Base-by-base conservation (phyloP, 92 coral and sea anemone genomes). In the Blastomussa wellsi region DNA sequence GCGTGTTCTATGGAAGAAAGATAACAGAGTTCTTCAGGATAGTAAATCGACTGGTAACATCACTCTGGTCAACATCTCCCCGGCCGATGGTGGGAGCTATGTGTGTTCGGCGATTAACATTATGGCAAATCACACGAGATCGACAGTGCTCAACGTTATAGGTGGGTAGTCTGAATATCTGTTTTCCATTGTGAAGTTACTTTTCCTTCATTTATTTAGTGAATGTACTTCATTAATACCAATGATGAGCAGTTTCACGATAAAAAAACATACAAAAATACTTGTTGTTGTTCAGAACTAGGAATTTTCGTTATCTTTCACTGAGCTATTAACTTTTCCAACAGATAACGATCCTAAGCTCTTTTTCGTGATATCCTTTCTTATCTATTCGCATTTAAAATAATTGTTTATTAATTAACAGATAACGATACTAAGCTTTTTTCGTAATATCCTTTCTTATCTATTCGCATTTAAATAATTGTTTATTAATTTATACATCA, bases 71-170 rank as follows among this genome's bases (percentile, higher is more conserved):
- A 86, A 55, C 35, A 79, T 82, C n/a, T 68, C 82, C 26, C 60
- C 70, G 17, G 77, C 85, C 22, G 92, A 93, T 78, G 78, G 79
- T 19, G 98, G 96, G 10, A 84, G 72, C 64, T 96, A 94, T 76
- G 74, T 75, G 52, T 96, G 99, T 79, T 79, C 75, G 8, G 97
- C 98, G 22, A 51, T 60, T 35, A 96, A 94, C 86, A 65, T 36
- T 73, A 89, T 85, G 71, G 96, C 90, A 35, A 78, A 87, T 12
- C 95, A 82, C 55, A 89, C 84, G 47, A 87, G 85, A 87, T 32
- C 89, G 17, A 82, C 89, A 3, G 13, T 41, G 35, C 88, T 96
- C 26, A 72, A 80, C 24, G 93, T 94, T 20, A 75, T 69, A 59
- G 91, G 98, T 94, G 83, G 80, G 97, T 60, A 39, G 42, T 66